Evolutionary conservation across 1,140 invertebrate genomes (phyloP), one percentile per base, ranked within the genome.

Genomic region (Sminthurinus signatus): DNA sequence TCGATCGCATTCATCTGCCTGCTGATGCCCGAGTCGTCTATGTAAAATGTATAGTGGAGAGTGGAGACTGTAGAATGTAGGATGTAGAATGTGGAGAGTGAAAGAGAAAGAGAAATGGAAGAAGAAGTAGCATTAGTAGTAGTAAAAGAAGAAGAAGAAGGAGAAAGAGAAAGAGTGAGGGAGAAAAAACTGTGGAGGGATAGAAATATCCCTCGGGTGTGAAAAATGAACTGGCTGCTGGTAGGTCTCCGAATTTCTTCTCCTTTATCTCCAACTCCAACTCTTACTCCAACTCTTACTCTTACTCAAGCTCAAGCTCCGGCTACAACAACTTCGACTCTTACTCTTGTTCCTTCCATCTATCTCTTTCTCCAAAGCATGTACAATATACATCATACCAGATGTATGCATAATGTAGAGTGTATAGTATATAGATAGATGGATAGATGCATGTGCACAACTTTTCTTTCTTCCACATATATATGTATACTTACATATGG

Each of bases 1-100:
- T 68, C 65, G 65, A 68, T 68, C 55, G n/a, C 65, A 60, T 39
- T n/a, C 36, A n/a, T 48, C n/a, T 50, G 23, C 43, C 19, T 50
- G 25, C 44, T 42, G 59, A 51, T 36, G 25, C 36, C 56, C 44
- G 42, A 44, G 43, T 21, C 36, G n/a, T n/a, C n/a, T n/a, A 5
- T 8, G 2, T 23, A 48, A 14, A 3, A 15, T 43, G 15, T 17
- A 43, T 15, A 43, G 15, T 2, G n/a, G n/a, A n/a, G n/a, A n/a
- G n/a, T n/a, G n/a, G n/a, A n/a, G n/a, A n/a, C n/a, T n/a, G n/a
- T n/a, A n/a, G n/a, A n/a, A n/a, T n/a, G n/a, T n/a, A n/a, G n/a
- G n/a, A n/a, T n/a, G n/a, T n/a, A n/a, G n/a, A n/a, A n/a, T n/a
- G n/a, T n/a, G n/a, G n/a, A n/a, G n/a, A n/a, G n/a, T n/a, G n/a